phyloP scores from a whole-genome alignment of 2,888 invertebrate genomes.

The Salpingus planirostris region DNA sequence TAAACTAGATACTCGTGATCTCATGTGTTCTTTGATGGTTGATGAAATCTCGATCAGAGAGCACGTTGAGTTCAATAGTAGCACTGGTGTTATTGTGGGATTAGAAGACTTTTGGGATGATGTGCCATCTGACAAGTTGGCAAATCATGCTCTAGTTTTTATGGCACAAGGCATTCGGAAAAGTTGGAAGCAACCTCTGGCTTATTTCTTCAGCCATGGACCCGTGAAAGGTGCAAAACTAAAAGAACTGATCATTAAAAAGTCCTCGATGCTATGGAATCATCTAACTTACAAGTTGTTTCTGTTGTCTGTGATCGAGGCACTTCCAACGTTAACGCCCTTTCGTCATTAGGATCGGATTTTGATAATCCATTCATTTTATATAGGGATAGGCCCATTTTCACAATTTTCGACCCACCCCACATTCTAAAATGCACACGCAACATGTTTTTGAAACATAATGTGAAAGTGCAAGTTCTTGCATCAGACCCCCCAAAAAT shows the following conservation, averaged over 20 bases:
- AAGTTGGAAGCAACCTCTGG: slow-evolving; percentile 1
- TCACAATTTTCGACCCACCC: slow-evolving; percentile 12
- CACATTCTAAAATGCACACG: slow-evolving; percentile 13
- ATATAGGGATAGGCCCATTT: slow-evolving; percentile 4
- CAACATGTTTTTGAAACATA: slow-evolving; percentile 13
- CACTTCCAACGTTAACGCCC: neutral
- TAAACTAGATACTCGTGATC: slow-evolving; percentile 5
- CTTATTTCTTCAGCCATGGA: neutral
- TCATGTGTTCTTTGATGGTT: slow-evolving; percentile 8
- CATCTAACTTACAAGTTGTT: neutral
- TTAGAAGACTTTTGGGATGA: slow-evolving; percentile 3
- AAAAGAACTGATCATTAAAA: neutral
- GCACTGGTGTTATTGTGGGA: slow-evolving; percentile 3
- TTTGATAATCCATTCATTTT: neutral
- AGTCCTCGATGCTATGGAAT: neutral
- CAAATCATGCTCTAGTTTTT: slow-evolving; percentile 10
- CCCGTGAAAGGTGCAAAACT: neutral
- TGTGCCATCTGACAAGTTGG: neutral
- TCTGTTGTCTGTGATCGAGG: neutral
- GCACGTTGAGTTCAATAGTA: slow-evolving; percentile 1
- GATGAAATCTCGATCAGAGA: slow-evolving; percentile 11
- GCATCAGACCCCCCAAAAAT: too few relatives aligned
- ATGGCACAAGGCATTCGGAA: slow-evolving; percentile 5
- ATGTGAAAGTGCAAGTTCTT: slow-evolving; percentile 5
- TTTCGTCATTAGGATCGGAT: neutral